Evolutionary conservation across 2,797 vertebrate species (phyloP), one percentile per base, ranked within the genome.

Genomic region (Lycodopsis pacificus): DNA sequence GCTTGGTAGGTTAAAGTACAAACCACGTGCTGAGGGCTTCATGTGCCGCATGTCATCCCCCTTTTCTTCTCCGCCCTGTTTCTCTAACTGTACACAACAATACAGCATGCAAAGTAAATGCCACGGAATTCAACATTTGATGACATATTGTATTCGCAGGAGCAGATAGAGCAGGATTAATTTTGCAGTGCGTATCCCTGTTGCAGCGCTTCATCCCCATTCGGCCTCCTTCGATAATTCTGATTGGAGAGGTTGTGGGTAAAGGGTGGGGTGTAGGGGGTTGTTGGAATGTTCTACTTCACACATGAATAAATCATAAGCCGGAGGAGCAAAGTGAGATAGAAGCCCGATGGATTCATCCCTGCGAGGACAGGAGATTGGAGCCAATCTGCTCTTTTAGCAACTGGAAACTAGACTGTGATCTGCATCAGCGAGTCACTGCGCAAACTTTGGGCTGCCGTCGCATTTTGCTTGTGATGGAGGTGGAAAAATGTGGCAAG

Each of bases 261-360:
- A n/a, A 30, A 73, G 71, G 59, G 77, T 72, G 38, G 30, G 34
- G 48, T 38, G 57, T 51, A 65, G 76, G 85, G 77, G 74, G 42
- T 73, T 87, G 86, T 68, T 9, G 71, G 71, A 86, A 91, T 82
- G 80, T 79, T 86, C 77, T 80, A 73, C 78, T 91, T 79, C 64
- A 68, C 36, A 44, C 80, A 92, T 93, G 86, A 93, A 94, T 93
- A 91, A 94, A 92, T 89, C 91, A 92, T 91, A 76, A 90, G 74
- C 67, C 0, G 9, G 67, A 7, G 51, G 79, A 84, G 83, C 69
- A 75, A 88, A 85, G 85, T 80, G 82, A 90, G 71, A 88, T 40
- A 71, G 82, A 85, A 85, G 80, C 87, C 85, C 85, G 49, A 20
- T 53, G 86, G 89, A 92, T 85, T 86, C 79, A 74, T 81, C 79